Conservation (phyloP, 2,888 invertebrate species). For the Thumatha senex region DNA sequence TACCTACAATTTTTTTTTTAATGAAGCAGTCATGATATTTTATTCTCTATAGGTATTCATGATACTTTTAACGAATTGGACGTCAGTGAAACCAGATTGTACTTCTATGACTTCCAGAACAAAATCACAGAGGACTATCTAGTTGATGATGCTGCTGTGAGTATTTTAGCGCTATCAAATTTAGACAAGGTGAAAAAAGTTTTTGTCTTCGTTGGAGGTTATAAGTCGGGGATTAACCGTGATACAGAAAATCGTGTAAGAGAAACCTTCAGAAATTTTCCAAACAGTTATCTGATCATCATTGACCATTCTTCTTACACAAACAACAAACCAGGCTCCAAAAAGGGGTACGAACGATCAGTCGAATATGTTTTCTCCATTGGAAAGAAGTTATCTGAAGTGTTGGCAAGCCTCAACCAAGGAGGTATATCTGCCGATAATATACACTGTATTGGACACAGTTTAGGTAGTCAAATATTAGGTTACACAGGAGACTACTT, state of each 20-base stretch:
- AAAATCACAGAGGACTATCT: conserved; percentile 47
- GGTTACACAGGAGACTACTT: conserved; percentile 63
- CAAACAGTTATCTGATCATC: conserved; percentile 71
- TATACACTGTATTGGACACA: conserved; percentile 73
- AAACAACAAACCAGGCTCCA: conserved; percentile 56
- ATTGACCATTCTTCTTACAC: conserved; percentile 73
- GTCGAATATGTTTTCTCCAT: conserved; percentile 69
- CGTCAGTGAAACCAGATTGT: conserved; percentile 61
- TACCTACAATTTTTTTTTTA: no score
- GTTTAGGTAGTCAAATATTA: conserved; percentile 70
- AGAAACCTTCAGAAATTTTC: conserved; percentile 58
- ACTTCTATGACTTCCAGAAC: conserved; percentile 63
- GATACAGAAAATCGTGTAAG: conserved; percentile 62
- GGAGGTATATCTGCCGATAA: conserved; percentile 60
- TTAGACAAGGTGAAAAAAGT: conserved; percentile 60
- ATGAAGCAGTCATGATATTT: neutral
- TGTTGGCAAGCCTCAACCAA: conserved; percentile 50
- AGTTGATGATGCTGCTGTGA: conserved; percentile 56
- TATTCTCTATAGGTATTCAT: conserved; percentile 54
- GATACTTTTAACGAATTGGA: conserved; percentile 55
- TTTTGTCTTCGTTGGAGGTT: conserved; percentile 68
- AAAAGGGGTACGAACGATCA: conserved; percentile 69
- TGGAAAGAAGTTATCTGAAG: conserved; percentile 61
- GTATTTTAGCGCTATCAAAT: conserved; percentile 50
- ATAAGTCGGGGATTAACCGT: conserved; percentile 66